These are phyloP conservation scores for Centroberyx gerrardi DNA, from an alignment of 2,797 vertebrate species.

Conservation along the genomic window DNA sequence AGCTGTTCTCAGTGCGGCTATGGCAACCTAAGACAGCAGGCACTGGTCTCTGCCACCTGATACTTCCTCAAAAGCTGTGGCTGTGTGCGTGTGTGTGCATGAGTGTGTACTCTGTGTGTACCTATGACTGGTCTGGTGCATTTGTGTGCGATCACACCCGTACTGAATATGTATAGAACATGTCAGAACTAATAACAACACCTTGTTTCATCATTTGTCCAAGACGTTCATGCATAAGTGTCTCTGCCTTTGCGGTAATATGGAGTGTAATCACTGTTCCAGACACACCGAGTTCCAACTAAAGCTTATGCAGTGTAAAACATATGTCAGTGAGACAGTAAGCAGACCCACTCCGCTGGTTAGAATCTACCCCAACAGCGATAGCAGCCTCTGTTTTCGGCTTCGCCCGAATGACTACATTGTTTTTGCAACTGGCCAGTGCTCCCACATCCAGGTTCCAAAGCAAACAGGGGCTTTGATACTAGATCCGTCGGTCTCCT, in stretches of 20 bases:
- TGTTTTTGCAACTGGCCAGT: slow-evolving; percentile 73
- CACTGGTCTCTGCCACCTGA: slow-evolving; percentile 1
- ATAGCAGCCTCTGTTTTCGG: slow-evolving; percentile 44
- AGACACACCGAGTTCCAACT: slow-evolving; percentile 27
- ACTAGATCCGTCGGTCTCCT: slow-evolving; percentile 49
- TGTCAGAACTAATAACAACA: not conserved
- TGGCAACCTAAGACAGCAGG: slow-evolving; percentile 8
- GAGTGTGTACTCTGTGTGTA: not conserved
- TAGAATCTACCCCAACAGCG: slow-evolving; percentile 44
- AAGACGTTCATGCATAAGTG: too few relatives aligned
- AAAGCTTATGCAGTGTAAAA: slow-evolving; percentile 50
- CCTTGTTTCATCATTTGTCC: not conserved
- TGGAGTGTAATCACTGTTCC: slow-evolving; percentile 47
- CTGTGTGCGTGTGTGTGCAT: not conserved
- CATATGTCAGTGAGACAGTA: slow-evolving; percentile 71
- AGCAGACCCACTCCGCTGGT: slow-evolving; percentile 60
- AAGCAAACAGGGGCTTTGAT: slow-evolving; percentile 73
- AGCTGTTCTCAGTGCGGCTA: not conserved
- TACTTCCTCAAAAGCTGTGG: not conserved
- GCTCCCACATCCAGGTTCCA: slow-evolving; percentile 64
- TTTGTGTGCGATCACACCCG: not conserved
- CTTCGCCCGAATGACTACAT: slow-evolving; percentile 60
- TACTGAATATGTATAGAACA: too few relatives aligned
- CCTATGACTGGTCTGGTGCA: slow-evolving; percentile 3
- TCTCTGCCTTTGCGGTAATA: slow-evolving; percentile 7